Evolutionary conservation across 2,888 invertebrate species (phyloP), one percentile per base, ranked within the genome.

Genomic region (Pterobdella sp.): DNA sequence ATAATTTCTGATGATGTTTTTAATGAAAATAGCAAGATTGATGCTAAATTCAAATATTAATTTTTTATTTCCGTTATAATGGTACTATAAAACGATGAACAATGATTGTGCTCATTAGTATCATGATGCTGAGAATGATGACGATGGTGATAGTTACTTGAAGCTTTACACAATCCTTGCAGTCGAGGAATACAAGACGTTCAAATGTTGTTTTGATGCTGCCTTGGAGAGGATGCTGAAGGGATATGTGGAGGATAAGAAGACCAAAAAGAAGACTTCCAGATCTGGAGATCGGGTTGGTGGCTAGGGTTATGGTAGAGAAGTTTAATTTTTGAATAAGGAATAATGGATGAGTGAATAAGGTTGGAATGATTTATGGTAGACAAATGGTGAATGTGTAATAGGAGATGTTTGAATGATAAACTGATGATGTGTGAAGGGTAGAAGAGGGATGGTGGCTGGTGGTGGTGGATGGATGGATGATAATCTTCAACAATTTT

Each of bases 151-250:
- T n/a, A n/a, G n/a, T n/a, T n/a, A n/a, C n/a, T n/a, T n/a, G n/a
- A n/a, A n/a, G n/a, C n/a, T n/a, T n/a, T n/a, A n/a, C n/a, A n/a
- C n/a, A n/a, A n/a, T n/a, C n/a, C n/a, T n/a, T n/a, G n/a, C 18
- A 68, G 68, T 68, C 36, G 29, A 56, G n/a, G 60, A 56, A 26
- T 56, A 26, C 60, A 56, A 22, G n/a, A n/a, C 26, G n/a, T 56
- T 56, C 60, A 56, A 56, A 26, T 14, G 14, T 7, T 26, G n/a
- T 7, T 18, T 56, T 22, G 60, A 56, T 18, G 60, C 60, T 4
- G 60, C 60, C 10, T 26, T 56, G 4, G 4, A 4, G 7, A 56
- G 60, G 60, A 3, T n/a, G 60, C 18, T 26, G 60, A 22, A 56
- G 26, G 60, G 60, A 56, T 56, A 56, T 26, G 4, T 56, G 60